Evolutionary conservation across 2,797 vertebrate species (phyloP).

Genomic region (Neostethus bicornis): DNA sequence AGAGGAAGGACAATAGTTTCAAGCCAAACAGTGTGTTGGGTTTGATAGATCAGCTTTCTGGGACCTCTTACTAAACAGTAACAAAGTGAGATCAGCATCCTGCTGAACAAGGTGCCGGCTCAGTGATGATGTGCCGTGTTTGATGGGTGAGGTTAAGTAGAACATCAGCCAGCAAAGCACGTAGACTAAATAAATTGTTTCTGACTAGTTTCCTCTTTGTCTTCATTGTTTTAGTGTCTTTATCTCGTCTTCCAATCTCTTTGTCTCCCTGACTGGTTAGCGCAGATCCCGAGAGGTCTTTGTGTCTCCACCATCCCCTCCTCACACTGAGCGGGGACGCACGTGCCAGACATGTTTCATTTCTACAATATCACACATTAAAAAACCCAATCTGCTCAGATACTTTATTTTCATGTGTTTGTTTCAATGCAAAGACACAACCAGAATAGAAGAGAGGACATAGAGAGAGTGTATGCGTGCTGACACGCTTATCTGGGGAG

Average conservation of each 20-base stretch:
- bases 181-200: conserved; percentile 57
- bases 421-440: conserved; percentile 13
- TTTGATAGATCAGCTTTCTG: conserved; percentile 14
- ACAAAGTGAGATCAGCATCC: neutral
- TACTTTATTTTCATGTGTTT: conserved; percentile 26
- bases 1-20: neutral
- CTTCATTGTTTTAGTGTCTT: conserved; percentile 33
- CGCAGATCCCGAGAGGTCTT: conserved; percentile 52
- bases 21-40: neutral
- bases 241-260: conserved; percentile 62
- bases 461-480: conserved; percentile 55
- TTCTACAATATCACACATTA: conserved; percentile 36
- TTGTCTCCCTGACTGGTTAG: conserved; percentile 54
- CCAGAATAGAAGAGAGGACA: conserved; percentile 29
- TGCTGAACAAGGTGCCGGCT: conserved; percentile 1
- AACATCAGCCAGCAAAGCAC: conserved; percentile 48
- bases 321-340: conserved; percentile 30
- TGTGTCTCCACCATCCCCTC: conserved; percentile 47
- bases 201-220: conserved; percentile 38
- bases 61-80: neutral
- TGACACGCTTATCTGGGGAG: conserved; percentile 66
- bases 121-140: conserved; percentile 20
- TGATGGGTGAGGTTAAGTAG: conserved; percentile 48
- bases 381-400: conserved; percentile 27
- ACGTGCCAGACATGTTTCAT: conserved; percentile 38